Evolutionary conservation across 1,140 invertebrate genomes (phyloP), one percentile per base, ranked within the genome.

Genomic region (Charaxes varanes): DNA sequence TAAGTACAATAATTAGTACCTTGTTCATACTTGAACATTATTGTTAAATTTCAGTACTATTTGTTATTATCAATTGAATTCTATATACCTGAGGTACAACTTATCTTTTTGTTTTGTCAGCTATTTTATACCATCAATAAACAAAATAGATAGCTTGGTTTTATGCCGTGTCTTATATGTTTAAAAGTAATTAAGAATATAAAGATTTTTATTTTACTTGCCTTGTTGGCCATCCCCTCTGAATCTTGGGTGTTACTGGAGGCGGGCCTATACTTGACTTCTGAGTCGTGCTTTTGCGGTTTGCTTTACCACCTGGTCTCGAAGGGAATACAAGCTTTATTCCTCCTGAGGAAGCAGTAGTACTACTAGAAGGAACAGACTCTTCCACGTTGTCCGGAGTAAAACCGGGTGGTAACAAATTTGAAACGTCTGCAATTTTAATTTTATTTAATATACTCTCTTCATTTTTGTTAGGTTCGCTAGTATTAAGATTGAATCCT

Each of bases 171-270:
- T n/a, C n/a, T 3, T 2, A 23, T 6, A 23, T n/a, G 2, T n/a
- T 5, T 23, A 3, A 23, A 23, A 5, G 3, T 6, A n/a, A n/a
- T 23, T 23, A 1, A 23, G 21, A 23, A 26, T 18, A 16, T 24
- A 41, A 26, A 16, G 13, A 28, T 30, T 21, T 28, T 31, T n/a
- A n/a, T n/a, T n/a, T n/a, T n/a, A n/a, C n/a, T 31, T 50, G 42
- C 91, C 91, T 91, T 5, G 87, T 88, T 1, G 93, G 93, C 87
- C 92, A 94, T 45, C 92, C 93, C 72, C 93, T 94, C 35, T 91
- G 89, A 51, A 94, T 93, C 19, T 88, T 87, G 3, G 91, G 90
- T 0, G 86, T 81, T 1, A 89, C 86, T 1, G 82, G 70, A 22
- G 62, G 65, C 19, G 79, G 67, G 18, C 77, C 62, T 48, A 59